Base-by-base conservation (phyloP, 2,797 vertebrate species). In the Malacoraja senta region DNA sequence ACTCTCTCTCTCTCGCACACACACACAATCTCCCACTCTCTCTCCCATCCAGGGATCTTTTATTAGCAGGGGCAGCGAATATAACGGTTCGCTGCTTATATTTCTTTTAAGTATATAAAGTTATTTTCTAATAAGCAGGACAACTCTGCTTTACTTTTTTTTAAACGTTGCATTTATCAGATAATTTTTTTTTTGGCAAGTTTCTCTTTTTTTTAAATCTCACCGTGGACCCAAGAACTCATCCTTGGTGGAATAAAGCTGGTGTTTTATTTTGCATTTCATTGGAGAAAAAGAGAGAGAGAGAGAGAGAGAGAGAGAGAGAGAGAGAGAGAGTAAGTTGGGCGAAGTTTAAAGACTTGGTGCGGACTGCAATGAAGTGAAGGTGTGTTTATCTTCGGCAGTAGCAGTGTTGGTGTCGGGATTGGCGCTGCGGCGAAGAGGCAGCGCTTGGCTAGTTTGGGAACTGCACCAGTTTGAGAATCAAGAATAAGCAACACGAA, bases 41-140 rank as follows among this genome's bases (percentile, higher is more conserved):
- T 44, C 90, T 91, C 35, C 68, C 93, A 93, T 94, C 94, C 94
- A 92, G 93, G 94, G 94, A 95, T 95, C 93, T 63, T 93, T 92
- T 93, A 93, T 93, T 95, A 94, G 95, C 95, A 95, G 95, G 94
- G 95, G 94, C 94, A 94, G 95, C 94, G 94, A 79, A 79, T 93
- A 93, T 93, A 94, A 94, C 94, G 93, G 94, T 94, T 91, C 88
- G 93, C 93, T 74, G 24, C 90, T 91, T 91, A 53, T 35, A 74
- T 44, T 92, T 91, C 2, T 68, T 88, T 88, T 24, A 21, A 63
- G 44, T 19, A 65, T 32, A 86, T 17, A 26, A 88, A 88, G 29
- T 61, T 63, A 63, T 63, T 63, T 88, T 35, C n/a, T 0, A 12
- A 74, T 74, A 74, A 74, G 71, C 21, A 26, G 19, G 19, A n/a